Percentiles rank a stretch among this genome's conserved stretches.
Evolutionary conservation across 2,888 invertebrate genomes (phyloP).

Genomic region (Coronaproctus castanopsis): DNA sequence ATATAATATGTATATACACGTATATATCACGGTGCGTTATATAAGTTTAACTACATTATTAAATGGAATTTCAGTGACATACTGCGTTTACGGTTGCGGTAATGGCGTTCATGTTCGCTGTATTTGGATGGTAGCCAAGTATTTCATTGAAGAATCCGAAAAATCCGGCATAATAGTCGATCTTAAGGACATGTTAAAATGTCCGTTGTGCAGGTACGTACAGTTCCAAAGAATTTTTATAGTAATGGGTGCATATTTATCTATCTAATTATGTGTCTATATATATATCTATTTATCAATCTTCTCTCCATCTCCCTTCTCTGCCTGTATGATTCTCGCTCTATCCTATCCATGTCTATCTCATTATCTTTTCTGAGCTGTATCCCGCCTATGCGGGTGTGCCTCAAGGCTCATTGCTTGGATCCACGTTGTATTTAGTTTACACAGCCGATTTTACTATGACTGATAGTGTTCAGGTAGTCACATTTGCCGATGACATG

Average conservation of each 20-base stretch:
- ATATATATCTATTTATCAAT: no score
- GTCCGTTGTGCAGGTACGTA: conserved; percentile 19
- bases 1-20: no score
- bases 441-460: background rate
- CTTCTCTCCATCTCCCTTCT: no score
- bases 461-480: background rate
- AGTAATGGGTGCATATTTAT: background rate
- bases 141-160: conserved; percentile 13
- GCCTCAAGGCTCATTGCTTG: background rate
- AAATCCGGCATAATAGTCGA: background rate
- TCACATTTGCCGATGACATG: background rate
- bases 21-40: no score
- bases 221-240: background rate
- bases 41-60: no score
- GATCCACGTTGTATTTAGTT: background rate
- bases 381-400: background rate
- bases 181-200: conserved; percentile 11
- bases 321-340: no score
- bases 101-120: conserved; percentile 19
- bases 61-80: no score
- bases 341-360: no score
- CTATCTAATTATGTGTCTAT: no score
- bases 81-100: conserved; percentile 19
- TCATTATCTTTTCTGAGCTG: background rate
- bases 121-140: conserved; percentile 18